Conservation (phyloP, 2,797 vertebrate species). For the Luscinia megarhynchos region DNA sequence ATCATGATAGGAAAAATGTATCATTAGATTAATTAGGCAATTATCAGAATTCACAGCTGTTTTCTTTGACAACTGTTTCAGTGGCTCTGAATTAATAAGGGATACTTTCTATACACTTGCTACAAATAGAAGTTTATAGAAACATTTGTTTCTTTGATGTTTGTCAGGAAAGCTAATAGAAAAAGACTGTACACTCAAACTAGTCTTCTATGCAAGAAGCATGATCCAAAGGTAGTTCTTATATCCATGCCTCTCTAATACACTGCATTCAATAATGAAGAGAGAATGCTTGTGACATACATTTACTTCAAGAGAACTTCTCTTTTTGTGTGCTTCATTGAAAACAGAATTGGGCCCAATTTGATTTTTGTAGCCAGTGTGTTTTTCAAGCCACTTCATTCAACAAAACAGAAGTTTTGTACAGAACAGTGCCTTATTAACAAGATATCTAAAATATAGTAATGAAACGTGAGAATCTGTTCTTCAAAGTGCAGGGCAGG, state of each 20-base stretch:
- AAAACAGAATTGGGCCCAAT: not conserved
- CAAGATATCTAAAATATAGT: slow-evolving; percentile 29
- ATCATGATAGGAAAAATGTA: slow-evolving; percentile 73
- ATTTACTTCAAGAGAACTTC: not conserved
- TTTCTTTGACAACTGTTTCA: slow-evolving; percentile 71
- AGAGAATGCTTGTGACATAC: not conserved
- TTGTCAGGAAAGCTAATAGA: slow-evolving; percentile 55
- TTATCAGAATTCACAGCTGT: slow-evolving; percentile 78
- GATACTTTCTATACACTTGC: slow-evolving; percentile 57
- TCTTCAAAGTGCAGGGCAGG: not conserved
- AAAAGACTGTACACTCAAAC: not conserved
- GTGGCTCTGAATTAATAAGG: slow-evolving; percentile 61
- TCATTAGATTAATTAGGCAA: slow-evolving; percentile 80
- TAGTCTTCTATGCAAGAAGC: slow-evolving; percentile 30
- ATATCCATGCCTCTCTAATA: slow-evolving; percentile 27
- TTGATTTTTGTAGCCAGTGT: not conserved
- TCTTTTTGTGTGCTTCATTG: not conserved
- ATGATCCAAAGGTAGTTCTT: slow-evolving; percentile 57
- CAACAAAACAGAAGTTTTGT: not conserved
- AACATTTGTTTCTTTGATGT: slow-evolving; percentile 60
- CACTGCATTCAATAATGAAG: slow-evolving; percentile 22
- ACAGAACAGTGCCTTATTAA: not conserved
- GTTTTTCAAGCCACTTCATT: not conserved
- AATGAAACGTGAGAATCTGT: slow-evolving; percentile 40
- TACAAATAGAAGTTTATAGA: slow-evolving; percentile 65